Evolutionary conservation across 2,113 vertebrate genomes (phyloP).

Genomic region (Otocyon megalotis): DNA sequence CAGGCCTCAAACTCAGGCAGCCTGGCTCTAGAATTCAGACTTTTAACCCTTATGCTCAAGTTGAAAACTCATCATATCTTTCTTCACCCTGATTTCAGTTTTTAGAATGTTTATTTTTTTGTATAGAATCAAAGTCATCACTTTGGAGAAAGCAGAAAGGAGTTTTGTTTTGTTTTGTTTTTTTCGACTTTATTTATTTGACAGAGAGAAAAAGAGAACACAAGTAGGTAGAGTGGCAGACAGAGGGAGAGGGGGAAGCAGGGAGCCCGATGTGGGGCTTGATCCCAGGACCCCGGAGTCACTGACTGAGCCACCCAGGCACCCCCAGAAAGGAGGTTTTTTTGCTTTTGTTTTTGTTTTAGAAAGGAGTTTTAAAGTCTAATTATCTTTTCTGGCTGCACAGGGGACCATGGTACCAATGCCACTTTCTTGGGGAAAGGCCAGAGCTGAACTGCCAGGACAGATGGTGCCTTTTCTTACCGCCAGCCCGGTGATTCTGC

Average conservation of each 20-base stretch:
- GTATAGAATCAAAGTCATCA: neutral
- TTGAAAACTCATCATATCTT: neutral
- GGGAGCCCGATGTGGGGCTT: no score
- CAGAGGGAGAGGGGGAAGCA: no score
- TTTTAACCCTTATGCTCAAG: neutral
- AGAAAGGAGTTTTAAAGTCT: neutral
- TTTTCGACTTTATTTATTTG: no score
- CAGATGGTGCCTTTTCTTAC: neutral
- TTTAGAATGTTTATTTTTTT: neutral
- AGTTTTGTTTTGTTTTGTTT: neutral
- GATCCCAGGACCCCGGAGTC: no score
- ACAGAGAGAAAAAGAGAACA: no score
- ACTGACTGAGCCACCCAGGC: no score
- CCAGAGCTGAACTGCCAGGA: neutral
- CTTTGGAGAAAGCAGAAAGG: neutral
- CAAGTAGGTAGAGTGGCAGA: no score
- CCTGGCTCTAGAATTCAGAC: neutral
- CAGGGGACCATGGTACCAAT: neutral
- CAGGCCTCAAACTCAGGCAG: neutral
- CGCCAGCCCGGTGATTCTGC: neutral
- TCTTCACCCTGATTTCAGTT: neutral
- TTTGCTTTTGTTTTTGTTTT: no score
- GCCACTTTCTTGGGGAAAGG: neutral
- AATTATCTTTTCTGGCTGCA: neutral
- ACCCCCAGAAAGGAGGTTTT: no score